Conservation (phyloP, 2,797 vertebrate species). For the Enteromius treurensis region DNA sequence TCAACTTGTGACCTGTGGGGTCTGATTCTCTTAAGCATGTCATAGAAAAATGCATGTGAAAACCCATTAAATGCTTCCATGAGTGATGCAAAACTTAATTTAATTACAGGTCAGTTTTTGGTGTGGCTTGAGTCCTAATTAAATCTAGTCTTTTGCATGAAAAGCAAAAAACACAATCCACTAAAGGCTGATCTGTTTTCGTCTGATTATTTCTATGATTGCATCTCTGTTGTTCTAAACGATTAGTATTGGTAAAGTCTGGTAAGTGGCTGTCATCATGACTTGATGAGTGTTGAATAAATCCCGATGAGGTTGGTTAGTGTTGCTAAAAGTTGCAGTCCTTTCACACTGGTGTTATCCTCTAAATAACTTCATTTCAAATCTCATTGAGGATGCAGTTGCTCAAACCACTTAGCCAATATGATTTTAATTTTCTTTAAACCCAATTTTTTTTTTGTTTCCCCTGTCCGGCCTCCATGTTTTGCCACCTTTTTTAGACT, state of each 20-base stretch:
- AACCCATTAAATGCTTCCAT: constrained; percentile 33
- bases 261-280: constrained; percentile 41
- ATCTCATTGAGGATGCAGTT: constrained; percentile 38
- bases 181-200: not conserved
- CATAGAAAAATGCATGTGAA: constrained; percentile 39
- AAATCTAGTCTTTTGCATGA: constrained; percentile 33
- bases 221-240: not conserved
- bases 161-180: not conserved
- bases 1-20: constrained; percentile 33
- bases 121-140: constrained; percentile 18
- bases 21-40: constrained; percentile 39
- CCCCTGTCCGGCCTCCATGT: constrained; percentile 48
- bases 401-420: constrained; percentile 43
- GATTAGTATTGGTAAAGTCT: constrained; percentile 32
- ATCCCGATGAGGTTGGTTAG: constrained; percentile 71
- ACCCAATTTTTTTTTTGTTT: constrained; percentile 13
- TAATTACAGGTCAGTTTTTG: constrained; percentile 20
- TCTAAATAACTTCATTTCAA: constrained; percentile 33
- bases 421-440: constrained; percentile 25
- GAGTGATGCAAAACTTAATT: constrained; percentile 12
- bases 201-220: constrained; percentile 5
- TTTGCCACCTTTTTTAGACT: constrained; percentile 35
- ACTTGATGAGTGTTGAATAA: constrained; percentile 63
- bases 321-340: not conserved
- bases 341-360: constrained; percentile 3